phyloP scores from a whole-genome alignment of 2,113 vertebrate species.

The Hyaena hyaena region DNA sequence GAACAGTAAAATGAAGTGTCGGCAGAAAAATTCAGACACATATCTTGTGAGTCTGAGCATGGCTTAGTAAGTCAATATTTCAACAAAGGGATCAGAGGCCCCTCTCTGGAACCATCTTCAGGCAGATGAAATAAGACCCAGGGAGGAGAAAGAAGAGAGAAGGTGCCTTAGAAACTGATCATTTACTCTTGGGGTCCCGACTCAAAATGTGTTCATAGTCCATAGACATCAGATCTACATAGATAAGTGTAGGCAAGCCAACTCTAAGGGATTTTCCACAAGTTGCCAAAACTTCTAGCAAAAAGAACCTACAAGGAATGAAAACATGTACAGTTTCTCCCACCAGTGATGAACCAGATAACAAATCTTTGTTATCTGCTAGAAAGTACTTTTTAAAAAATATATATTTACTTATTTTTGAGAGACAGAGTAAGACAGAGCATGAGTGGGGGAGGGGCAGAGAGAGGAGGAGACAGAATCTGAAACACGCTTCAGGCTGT shows the following conservation, averaged over 20 bases:
- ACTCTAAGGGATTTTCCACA: slow-evolving; percentile 25
- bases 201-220: neutral
- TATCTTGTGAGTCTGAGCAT: neutral
- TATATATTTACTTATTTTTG: too few relatives aligned
- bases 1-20: neutral
- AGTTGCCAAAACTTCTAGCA: neutral
- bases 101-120: neutral
- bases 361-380: neutral
- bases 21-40: neutral
- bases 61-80: neutral
- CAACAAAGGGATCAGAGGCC: neutral
- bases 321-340: neutral
- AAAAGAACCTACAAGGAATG: neutral
- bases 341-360: neutral
- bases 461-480: too few relatives aligned
- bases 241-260: neutral
- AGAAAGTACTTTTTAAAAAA: neutral
- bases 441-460: too few relatives aligned
- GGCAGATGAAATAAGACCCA: neutral
- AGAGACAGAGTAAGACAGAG: too few relatives aligned
- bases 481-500: too few relatives aligned
- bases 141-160: neutral
- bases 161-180: neutral
- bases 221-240: neutral
- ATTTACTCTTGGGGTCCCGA: neutral